phyloP scores from a whole-genome alignment of 2,888 invertebrate species.

The Patella caerulea region DNA sequence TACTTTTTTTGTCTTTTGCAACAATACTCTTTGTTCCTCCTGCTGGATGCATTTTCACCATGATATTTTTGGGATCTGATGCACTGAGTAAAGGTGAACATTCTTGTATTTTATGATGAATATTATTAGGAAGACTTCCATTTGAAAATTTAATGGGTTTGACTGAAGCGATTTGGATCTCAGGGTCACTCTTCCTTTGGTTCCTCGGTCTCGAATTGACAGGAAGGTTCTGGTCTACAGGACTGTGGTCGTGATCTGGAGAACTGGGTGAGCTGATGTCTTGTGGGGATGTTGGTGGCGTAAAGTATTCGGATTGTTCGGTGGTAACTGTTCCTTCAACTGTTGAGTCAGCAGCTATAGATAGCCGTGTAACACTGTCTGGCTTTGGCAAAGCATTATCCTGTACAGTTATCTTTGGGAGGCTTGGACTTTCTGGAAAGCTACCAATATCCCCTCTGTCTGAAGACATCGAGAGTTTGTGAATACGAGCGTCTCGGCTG shows the following conservation, averaged over 20 bases:
- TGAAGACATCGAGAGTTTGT: slow-evolving; percentile 53
- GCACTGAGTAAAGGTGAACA: slow-evolving; percentile 24
- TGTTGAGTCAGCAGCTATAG: slow-evolving; percentile 19
- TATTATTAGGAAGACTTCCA: slow-evolving; percentile 35
- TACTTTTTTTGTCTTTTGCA: not conserved
- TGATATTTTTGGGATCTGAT: slow-evolving; percentile 15
- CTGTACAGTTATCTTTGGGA: slow-evolving; percentile 47
- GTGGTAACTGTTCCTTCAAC: slow-evolving; percentile 23
- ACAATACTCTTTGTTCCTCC: slow-evolving; percentile 19
- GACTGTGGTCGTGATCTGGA: slow-evolving; percentile 21
- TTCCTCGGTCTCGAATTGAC: not conserved
- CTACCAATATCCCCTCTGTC: slow-evolving; percentile 46
- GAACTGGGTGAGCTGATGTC: slow-evolving; percentile 27
- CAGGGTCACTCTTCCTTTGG: slow-evolving; percentile 23
- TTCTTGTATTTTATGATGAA: slow-evolving; percentile 29
- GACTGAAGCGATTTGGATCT: slow-evolving; percentile 15
- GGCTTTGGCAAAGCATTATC: slow-evolving; percentile 23
- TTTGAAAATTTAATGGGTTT: slow-evolving; percentile 20
- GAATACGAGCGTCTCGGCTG: slow-evolving; percentile 30
- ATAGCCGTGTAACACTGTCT: slow-evolving; percentile 3
- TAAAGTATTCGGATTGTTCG: slow-evolving; percentile 36
- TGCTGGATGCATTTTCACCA: slow-evolving; percentile 13
- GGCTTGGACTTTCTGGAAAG: slow-evolving; percentile 30
- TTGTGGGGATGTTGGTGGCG: slow-evolving; percentile 37
- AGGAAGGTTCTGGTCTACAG: not conserved